Evolutionary conservation across 2,113 vertebrate species (phyloP), one percentile per base, ranked within the genome.

Genomic region (Sinocyclocheilus anophthalmus): DNA sequence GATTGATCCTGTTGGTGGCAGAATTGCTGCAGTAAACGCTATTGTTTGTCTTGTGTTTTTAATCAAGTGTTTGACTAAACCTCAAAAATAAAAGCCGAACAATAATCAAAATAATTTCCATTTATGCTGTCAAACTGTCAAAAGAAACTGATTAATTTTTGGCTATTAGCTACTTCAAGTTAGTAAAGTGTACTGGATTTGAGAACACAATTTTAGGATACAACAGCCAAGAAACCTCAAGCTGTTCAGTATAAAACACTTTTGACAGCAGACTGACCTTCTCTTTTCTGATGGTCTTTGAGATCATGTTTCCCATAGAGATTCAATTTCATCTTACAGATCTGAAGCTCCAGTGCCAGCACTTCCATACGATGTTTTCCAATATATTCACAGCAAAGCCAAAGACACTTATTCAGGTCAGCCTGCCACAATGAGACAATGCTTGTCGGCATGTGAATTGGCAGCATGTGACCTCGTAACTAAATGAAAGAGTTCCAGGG

Each of bases 371-470:
- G 4, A 42, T 9, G 8, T 14, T 80, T 12, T 18, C 20, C 55
- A 42, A 16, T 57, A 73, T n/a, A n/a, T 73, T 39, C 37, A 9
- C 26, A 22, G 76, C 11, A 37, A 37, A 5, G 37, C 37, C 33
- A 63, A n/a, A 61, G 22, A 61, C 6, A 12, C 3, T 42, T 24
- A 80, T 80, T 80, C 53, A 57, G 76, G 76, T 79, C 53, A 79
- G 76, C 18, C 76, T 77, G 3, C 11, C 76, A 57, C 50, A 14
- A 37, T 10, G 33, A 61, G 33, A 39, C 55, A 79, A 20, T 61
- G 30, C 53, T 14, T n/a, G 20, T 37, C 3, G 4, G 13, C 20
- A 13, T 80, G 22, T 0, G 37, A 20, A 80, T 0, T 14, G 55
- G 37, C 22, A 4, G 22, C 57, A 45, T 63, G 7, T 80, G 57